Conservation (phyloP, 2,113 vertebrate species). For the Poicephalus gulielmi region DNA sequence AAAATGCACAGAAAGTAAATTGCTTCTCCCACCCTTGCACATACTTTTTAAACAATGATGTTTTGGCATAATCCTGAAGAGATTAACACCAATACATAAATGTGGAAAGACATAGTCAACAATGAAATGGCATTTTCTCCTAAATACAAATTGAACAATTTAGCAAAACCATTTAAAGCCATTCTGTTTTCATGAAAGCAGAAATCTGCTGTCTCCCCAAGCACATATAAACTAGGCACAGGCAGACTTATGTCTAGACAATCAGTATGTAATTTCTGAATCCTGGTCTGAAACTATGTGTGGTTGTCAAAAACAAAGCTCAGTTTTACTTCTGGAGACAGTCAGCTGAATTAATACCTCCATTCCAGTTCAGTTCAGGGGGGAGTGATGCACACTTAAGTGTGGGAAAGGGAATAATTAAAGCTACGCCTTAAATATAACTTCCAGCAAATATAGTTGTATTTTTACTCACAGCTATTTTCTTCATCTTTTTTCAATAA, state of each 20-base stretch:
- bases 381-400: not conserved
- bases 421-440: not conserved
- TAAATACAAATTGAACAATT: not conserved
- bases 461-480: not conserved
- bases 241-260: not conserved
- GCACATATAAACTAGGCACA: not conserved
- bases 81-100: not conserved
- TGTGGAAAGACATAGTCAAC: not conserved
- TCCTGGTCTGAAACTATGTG: not conserved
- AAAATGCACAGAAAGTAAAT: not conserved
- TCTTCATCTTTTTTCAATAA: not conserved
- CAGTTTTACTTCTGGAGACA: not conserved
- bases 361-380: not conserved
- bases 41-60: not conserved
- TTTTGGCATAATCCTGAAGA: not conserved
- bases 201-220: not conserved
- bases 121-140: not conserved
- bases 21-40: not conserved
- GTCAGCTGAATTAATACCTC: not conserved
- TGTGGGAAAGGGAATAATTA: not conserved
- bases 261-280: not conserved
- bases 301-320: not conserved
- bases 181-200: not conserved
- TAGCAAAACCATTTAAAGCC: not conserved
- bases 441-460: not conserved